Evolutionary conservation across 2,888 invertebrate genomes (phyloP), one percentile per base, ranked within the genome.

Genomic region (Diloba caeruleocephala): DNA sequence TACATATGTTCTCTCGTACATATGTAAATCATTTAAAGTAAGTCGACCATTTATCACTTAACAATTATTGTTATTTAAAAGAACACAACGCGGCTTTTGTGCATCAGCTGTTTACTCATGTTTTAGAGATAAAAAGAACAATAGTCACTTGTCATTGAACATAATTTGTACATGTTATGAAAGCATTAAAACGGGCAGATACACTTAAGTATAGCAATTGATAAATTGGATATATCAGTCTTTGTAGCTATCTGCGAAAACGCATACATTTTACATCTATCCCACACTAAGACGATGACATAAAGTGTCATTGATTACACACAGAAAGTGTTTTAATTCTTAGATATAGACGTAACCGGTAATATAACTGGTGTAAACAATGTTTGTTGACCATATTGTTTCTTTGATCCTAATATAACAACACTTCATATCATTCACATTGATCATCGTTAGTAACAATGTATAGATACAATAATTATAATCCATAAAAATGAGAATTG

Each of bases 91-190:
- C 12, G 6, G n/a, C 19, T 57, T 37, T 50, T 60, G 36, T 56
- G 25, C 9, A 34, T 26, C 3, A n/a, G 19, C 15, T 12, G 19
- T 37, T 29, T 17, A 36, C 34, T 31, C 19, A 6, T 28, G 13
- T 44, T 44, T 28, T 10, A 31, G 7, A 43, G 51, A 56, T 54
- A 49, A 54, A 19, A 49, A 21, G 13, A 52, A 67, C 57, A 60
- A 56, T 59, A 21, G 50, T 17, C 3, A 29, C 14, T n/a, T 59
- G 55, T 34, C 50, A 59, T 57, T 66, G 56, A 51, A 44, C 12
- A 23, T 0, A 49, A 56, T 50, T 51, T 48, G 17, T 29, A 39
- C 19, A 9, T 42, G 41, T n/a, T 19, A 33, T 21, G 9, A 34
- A 23, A 28, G 17, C 25, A 12, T 54, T 21, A 14, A 42, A 49